These are phyloP conservation scores for Nothocercus julius DNA, from an alignment of 2,113 vertebrate genomes.

Conservation along the genomic window DNA sequence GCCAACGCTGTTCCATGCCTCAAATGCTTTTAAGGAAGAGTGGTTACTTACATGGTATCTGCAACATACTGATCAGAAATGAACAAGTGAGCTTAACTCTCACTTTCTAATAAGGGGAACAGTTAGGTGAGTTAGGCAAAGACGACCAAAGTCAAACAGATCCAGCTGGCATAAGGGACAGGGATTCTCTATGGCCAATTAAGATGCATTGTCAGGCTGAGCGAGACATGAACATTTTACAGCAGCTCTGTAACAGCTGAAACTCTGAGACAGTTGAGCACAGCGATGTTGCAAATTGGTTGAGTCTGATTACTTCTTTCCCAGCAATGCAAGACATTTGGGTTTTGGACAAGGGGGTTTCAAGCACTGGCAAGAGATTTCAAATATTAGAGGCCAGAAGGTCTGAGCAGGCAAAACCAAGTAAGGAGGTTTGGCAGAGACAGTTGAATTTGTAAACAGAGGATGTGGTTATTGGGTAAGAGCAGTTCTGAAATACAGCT, in stretches of 20 bases:
- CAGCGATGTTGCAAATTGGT: neutral
- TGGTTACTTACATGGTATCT: neutral
- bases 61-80: neutral
- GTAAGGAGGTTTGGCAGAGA: neutral
- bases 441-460: neutral
- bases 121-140: neutral
- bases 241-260: neutral
- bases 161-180: neutral
- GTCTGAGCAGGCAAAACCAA: neutral
- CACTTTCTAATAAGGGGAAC: neutral
- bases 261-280: neutral
- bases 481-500: neutral
- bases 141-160: neutral
- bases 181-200: neutral
- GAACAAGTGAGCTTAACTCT: neutral
- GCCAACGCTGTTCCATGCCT: neutral
- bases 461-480: conserved; percentile 51
- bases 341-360: neutral
- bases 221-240: neutral
- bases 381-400: neutral
- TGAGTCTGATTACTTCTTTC: neutral
- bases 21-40: neutral
- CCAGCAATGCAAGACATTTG: neutral
- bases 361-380: neutral
- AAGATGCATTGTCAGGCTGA: neutral